Base-by-base conservation (phyloP, 2,888 invertebrate genomes). In the Tipula vernalis region DNA sequence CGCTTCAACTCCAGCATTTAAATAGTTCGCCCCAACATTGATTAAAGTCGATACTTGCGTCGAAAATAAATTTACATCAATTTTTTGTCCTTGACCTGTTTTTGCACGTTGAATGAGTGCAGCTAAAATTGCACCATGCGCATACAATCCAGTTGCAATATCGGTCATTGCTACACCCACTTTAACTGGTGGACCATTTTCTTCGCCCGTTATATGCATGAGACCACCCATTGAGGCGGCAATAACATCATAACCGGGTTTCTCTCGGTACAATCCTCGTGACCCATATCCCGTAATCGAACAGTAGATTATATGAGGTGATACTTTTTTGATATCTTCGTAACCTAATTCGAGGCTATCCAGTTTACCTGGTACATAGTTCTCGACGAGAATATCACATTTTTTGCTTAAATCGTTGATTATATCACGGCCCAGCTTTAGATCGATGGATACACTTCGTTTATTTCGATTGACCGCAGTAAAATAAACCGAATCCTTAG, bases 161-260 rank as follows among this genome's bases (percentile, higher is more conserved):
- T 99, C 99, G 0, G 98, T 98, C 89, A 98, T 94, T 0, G 99
- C 98, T 0, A 98, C 97, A 12, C 98, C 99, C 13, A 96, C 95
- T 92, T 98, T 98, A 88, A 96, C 96, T 0, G 99, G 98, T 71
- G 95, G 95, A 0, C 98, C 97, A 89, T 95, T 92, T 88, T 93
- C 93, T 86, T 96, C 95, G 0, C 99, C 99, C 0, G 99, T 99
- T 36, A 97, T 95, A 89, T 97, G 95, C 36, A 99, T 89, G 0
- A 99, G 92, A 0, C 99, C 99, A 3, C 98, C 98, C 89, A 98
- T 93, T 0, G 98, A 98, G 13, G 98, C 95, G 0, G 98, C 98
- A 88, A 99, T 97, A 0, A 98, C 97, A 92, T 99, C 99, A 91
- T 98, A 99, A 2, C 99, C 99, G n/a, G 98, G 97, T 89, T 96